A percentile compares a stretch with the other conserved stretches of the same genome.
These are phyloP conservation scores for Acipenser transmontanus DNA, from an alignment of 2,797 vertebrate species.

Conservation along the genomic window DNA sequence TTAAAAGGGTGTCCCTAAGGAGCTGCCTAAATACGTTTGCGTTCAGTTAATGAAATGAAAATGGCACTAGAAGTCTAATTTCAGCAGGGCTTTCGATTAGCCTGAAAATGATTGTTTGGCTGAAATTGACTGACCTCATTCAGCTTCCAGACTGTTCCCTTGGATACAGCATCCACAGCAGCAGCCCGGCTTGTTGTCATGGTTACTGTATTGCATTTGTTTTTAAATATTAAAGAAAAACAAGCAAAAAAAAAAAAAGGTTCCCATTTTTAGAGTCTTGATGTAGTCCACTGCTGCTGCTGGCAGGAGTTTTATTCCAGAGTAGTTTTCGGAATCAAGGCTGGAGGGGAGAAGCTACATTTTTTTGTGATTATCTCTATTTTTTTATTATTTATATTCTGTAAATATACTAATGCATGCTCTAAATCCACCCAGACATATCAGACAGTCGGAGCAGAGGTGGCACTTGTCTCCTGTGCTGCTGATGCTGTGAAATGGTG, in stretches of 20 bases:
- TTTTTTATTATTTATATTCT: background rate
- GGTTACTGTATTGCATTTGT: conserved; percentile 36
- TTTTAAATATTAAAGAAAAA: conserved; percentile 5
- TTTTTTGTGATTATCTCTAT: background rate
- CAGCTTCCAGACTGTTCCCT: conserved; percentile 20
- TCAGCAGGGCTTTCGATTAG: background rate
- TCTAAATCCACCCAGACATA: background rate
- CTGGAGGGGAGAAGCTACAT: background rate
- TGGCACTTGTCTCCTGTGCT: background rate
- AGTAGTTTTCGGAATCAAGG: conserved; percentile 9
- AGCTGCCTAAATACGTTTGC: background rate
- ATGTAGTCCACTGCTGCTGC: background rate
- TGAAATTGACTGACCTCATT: conserved; percentile 38
- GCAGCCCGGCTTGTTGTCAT: conserved; percentile 35
- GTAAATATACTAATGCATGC: background rate
- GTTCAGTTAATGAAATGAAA: background rate
- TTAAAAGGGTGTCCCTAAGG: too few species aligned
- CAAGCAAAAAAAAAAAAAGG: conserved; percentile 26
- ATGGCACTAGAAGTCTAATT: background rate
- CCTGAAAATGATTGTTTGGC: background rate
- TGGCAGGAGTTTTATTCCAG: conserved; percentile 26
- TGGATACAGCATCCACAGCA: conserved; percentile 23
- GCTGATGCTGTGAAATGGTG: conserved; percentile 47
- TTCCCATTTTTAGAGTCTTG: background rate
- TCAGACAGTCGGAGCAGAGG: background rate